phyloP scores from a whole-genome alignment of 1,140 invertebrate genomes.

The Orius insidiosus region DNA sequence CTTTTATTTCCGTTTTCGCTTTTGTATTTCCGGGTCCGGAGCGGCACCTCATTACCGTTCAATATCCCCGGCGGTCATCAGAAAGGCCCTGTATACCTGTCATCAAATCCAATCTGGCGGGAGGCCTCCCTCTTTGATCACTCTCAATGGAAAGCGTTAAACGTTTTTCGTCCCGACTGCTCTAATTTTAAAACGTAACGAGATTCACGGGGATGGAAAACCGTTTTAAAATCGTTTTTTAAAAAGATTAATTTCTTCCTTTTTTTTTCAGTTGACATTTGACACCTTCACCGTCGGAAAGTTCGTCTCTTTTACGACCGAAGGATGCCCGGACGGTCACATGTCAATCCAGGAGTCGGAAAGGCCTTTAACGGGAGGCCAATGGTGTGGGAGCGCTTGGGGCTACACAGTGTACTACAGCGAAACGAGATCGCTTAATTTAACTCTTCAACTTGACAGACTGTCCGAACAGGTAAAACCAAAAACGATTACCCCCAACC shows the following conservation, averaged over 20 bases:
- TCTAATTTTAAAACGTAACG: too few species aligned
- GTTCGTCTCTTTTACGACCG: conserved; percentile 63
- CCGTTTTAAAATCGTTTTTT: not conserved
- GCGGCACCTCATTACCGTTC: too few species aligned
- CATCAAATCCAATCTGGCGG: too few species aligned
- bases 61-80: too few species aligned
- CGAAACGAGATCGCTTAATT: conserved; percentile 57
- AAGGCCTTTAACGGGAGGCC: conserved; percentile 50
- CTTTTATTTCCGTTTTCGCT: too few species aligned
- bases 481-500: not conserved
- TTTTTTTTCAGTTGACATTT: conserved; percentile 50
- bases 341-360: conserved; percentile 58
- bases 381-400: conserved; percentile 71
- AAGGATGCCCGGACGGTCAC: conserved; percentile 62
- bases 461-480: conserved; percentile 48
- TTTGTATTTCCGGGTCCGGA: too few species aligned
- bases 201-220: too few species aligned
- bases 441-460: conserved; percentile 48
- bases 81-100: too few species aligned
- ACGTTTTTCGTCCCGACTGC: too few species aligned
- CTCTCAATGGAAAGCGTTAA: too few species aligned
- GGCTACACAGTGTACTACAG: conserved; percentile 73
- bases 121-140: too few species aligned
- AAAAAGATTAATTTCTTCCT: not conserved
- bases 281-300: conserved; percentile 72